Base-by-base conservation (phyloP, 2,888 invertebrate species). In the Drosophila yooni region DNA sequence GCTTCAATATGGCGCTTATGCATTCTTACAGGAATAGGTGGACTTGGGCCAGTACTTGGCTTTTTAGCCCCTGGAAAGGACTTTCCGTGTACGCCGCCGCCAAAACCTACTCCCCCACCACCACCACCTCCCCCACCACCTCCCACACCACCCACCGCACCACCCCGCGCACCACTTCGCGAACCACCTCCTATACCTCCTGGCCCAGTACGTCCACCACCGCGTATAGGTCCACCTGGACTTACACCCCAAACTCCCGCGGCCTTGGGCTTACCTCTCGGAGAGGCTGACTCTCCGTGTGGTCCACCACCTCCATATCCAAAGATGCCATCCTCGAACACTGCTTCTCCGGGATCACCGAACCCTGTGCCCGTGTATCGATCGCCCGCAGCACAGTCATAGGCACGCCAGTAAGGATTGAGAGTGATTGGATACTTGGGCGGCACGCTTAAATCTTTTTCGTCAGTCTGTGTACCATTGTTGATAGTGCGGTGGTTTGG, bases 401-500 rank as follows among this genome's bases (percentile, higher is more conserved):
- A 92, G 18, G 77, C 70, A 18, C 86, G 84, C 82, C 86, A 89
- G 59, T 89, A 91, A 8, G 88, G 85, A 43, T 79, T 77, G 0
- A 85, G 48, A 4, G 63, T 69, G 6, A 51, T 64, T 0, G 91
- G 91, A 68, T 86, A 90, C 31, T 77, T 67, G 0, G 88, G 85
- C 11, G 60, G 62, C 4, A 85, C 29, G 21, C 68, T 70, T 33
- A 94, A 93, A 91, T 96, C 95, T 2, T 93, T 93, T n/a, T 93
- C 92, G 43, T 92, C 88, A 72, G 95, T 96, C 83, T 96, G 96
- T 0, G 95, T 95, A 58, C 95, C 95, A 4, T 94, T 94, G 72
- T 95, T 95, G 0, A 78, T 62, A 6, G 94, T 93, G 75, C 94
- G 94, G 0, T 93, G 93, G 68, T 92, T 93, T 91, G 40, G 93